Conservation (phyloP, 1,140 invertebrate genomes). For the Drosophila mauritiana region DNA sequence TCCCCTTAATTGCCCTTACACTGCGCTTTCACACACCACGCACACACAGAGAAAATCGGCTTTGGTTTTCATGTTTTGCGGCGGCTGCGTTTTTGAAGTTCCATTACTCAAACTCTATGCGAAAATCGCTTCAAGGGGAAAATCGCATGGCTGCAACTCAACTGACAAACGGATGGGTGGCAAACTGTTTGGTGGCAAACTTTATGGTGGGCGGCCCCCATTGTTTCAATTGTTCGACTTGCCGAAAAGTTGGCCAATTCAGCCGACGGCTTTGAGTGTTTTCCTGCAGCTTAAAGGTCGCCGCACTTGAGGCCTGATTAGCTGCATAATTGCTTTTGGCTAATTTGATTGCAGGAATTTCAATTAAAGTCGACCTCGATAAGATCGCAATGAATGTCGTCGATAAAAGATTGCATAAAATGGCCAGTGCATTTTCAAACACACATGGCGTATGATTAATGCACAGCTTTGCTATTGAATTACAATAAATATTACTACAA, state of each 20-base stretch:
- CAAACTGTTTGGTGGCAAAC: slow-evolving; percentile 59
- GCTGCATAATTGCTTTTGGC: slow-evolving; percentile 48
- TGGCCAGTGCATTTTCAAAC: neutral
- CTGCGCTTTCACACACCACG: slow-evolving; percentile 15
- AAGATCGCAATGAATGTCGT: slow-evolving; percentile 25
- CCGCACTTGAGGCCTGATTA: slow-evolving; percentile 61
- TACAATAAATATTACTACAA: neutral
- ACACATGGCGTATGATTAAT: neutral
- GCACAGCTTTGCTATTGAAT: neutral
- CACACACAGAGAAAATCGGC: slow-evolving; percentile 60
- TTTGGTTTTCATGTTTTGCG: slow-evolving; percentile 76
- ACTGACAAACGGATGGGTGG: slow-evolving; percentile 8
- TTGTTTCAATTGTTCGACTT: slow-evolving; percentile 76
- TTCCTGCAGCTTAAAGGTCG: slow-evolving; percentile 19
- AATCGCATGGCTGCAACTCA: slow-evolving; percentile 27
- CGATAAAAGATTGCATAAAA: slow-evolving; percentile 7
- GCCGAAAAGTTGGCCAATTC: slow-evolving; percentile 53
- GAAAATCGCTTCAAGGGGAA: slow-evolving; percentile 33
- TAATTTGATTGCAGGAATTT: slow-evolving; percentile 58
- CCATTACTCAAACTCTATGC: slow-evolving; percentile 71
- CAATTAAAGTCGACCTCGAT: slow-evolving; percentile 53
- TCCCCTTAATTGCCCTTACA: slow-evolving; percentile 65
- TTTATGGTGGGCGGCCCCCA: slow-evolving; percentile 51
- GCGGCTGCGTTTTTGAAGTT: slow-evolving; percentile 77
- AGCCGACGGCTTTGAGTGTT: slow-evolving; percentile 36